Percentiles rank a stretch among this genome's conserved stretches.
phyloP scores from a whole-genome alignment of 2,797 vertebrate species.

The Acridotheres tristis region DNA sequence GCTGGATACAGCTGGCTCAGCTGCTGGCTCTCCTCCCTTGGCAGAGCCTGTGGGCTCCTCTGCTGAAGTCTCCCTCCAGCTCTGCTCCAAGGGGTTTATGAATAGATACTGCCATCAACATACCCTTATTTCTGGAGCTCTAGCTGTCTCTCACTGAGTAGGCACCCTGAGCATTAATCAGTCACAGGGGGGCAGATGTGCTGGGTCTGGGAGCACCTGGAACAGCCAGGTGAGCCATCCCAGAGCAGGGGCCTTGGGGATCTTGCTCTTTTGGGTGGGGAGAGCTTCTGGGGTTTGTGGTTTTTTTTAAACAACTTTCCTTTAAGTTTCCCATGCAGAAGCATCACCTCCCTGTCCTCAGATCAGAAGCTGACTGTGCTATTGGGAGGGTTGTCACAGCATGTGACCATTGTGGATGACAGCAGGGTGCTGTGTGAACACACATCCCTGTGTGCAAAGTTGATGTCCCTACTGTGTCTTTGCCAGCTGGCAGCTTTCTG shows the following conservation, averaged over 20 bases:
- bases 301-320: background rate
- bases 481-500: background rate
- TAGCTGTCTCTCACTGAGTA: background rate
- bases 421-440: background rate
- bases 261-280: background rate
- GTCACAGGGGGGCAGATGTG: background rate
- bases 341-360: background rate
- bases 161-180: background rate
- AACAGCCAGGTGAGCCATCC: background rate
- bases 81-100: background rate
- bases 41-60: background rate
- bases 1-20: background rate
- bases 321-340: background rate
- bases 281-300: background rate
- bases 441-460: background rate
- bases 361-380: background rate
- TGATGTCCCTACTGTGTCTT: background rate
- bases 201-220: background rate
- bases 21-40: background rate
- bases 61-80: background rate
- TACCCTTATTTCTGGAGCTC: background rate
- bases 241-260: rapidly evolving
- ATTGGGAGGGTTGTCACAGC: background rate
- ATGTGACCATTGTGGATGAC: no score
- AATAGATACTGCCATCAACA: background rate